A percentile compares a stretch with the other conserved stretches of the same genome.
Evolutionary conservation across 2,888 invertebrate species (phyloP).

Genomic region (Lasioglossum malachurum): DNA sequence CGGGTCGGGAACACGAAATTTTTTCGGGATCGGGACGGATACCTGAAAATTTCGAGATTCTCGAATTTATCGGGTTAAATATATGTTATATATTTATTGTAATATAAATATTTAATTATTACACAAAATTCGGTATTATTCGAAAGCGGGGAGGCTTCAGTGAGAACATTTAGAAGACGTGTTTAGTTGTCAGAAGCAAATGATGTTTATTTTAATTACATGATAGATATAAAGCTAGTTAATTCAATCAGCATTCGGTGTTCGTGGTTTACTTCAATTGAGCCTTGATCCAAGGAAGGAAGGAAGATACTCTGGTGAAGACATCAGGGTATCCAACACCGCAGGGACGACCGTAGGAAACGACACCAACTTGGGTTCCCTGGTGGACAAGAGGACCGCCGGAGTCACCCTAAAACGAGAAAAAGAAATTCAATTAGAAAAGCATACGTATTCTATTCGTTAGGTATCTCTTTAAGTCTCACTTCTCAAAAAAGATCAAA

Average conservation of each 20-base stretch:
- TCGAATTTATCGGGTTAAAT: no score
- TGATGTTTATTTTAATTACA: background rate
- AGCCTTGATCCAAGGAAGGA: slow-evolving; percentile 68
- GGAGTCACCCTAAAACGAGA: slow-evolving; percentile 64
- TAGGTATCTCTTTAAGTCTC: background rate
- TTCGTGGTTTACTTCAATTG: background rate
- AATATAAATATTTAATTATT: no score
- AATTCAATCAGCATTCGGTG: background rate
- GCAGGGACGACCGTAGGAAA: slow-evolving; percentile 74
- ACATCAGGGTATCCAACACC: slow-evolving; percentile 72
- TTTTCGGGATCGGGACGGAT: no score
- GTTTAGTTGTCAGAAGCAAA: background rate
- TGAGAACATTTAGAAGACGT: background rate
- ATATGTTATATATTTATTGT: no score
- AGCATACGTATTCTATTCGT: background rate
- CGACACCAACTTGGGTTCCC: slow-evolving; percentile 68
- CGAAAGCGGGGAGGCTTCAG: background rate
- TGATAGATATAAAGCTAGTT: background rate
- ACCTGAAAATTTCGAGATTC: no score
- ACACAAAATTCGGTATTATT: no score
- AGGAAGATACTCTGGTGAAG: slow-evolving; percentile 69
- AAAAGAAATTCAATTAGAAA: background rate
- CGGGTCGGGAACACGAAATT: no score
- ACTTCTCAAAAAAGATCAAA: no score
- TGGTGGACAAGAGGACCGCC: slow-evolving; percentile 67